A percentile compares a stretch with the other conserved stretches of the same genome.
Evolutionary conservation across 2,888 invertebrate species (phyloP).

Genomic region (Pardosa pseudoannulata): DNA sequence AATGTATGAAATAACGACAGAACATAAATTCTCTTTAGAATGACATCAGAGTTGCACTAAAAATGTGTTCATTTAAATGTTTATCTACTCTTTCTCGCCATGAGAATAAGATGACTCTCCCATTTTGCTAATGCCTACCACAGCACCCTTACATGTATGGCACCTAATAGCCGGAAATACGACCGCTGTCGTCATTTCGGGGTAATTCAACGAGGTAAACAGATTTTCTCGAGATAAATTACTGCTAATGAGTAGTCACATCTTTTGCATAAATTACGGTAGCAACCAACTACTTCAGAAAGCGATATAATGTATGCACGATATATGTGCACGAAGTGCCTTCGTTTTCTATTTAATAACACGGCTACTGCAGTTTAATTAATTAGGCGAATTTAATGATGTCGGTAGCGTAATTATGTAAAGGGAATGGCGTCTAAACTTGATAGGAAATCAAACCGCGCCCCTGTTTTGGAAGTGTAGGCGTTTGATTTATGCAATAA

Average conservation of each 20-base stretch:
- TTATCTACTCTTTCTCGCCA: too few species aligned
- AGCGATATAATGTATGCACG: constrained; percentile 40
- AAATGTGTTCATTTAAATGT: too few species aligned
- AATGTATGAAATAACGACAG: too few species aligned
- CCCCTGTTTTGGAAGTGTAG: constrained; percentile 29
- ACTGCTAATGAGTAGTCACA: constrained; percentile 36
- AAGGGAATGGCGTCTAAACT: constrained; percentile 13
- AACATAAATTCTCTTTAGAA: too few species aligned
- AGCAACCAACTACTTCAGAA: constrained; percentile 22
- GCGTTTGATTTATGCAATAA: constrained; percentile 35
- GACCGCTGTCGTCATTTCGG: background rate
- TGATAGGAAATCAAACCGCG: constrained; percentile 40
- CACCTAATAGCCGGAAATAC: background rate
- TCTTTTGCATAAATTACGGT: constrained; percentile 29
- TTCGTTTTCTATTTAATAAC: constrained; percentile 40
- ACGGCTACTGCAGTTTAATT: constrained; percentile 37
- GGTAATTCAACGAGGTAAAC: constrained; percentile 10
- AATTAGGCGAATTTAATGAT: constrained; percentile 57
- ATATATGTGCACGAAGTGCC: constrained; percentile 3
- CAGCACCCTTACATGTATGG: background rate
- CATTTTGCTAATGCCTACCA: background rate
- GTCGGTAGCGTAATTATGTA: constrained; percentile 37
- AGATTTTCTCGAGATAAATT: constrained; percentile 22
- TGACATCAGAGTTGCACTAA: too few species aligned
- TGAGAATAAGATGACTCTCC: background rate